Conservation (phyloP, 53 echinoderm and acorn worm genomes). For the Astropecten irregularis region DNA sequence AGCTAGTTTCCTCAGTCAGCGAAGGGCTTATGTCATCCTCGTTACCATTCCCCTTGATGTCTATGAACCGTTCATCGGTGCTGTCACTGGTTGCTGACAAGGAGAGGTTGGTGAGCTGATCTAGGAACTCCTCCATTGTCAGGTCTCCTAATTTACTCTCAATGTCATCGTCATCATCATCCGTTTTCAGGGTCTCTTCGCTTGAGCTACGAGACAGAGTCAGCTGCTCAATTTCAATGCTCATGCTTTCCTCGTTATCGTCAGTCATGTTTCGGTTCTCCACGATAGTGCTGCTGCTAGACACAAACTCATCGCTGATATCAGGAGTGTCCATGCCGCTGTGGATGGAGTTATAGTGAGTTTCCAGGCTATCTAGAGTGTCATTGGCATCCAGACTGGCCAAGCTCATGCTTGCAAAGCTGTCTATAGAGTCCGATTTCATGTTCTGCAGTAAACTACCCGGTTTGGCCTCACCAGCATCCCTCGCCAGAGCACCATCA, state of each 20-base stretch:
- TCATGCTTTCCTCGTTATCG: constrained; percentile 41
- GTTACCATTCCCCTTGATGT: no score
- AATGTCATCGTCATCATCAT: constrained; percentile 69
- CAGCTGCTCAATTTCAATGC: constrained; percentile 61
- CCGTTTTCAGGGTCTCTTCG: constrained; percentile 84
- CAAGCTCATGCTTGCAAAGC: constrained; percentile 65
- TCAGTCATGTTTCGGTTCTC: constrained; percentile 28
- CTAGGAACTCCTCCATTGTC: constrained; percentile 66
- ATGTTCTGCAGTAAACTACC: constrained; percentile 7
- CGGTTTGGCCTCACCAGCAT: constrained; percentile 24
- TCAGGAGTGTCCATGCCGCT: constrained; percentile 68
- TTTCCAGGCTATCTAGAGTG: constrained; percentile 86
- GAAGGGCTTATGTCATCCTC: constrained; percentile 19
- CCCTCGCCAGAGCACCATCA: constrained; percentile 2
- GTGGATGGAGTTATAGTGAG: constrained; percentile 76
- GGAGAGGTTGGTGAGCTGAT: constrained; percentile 48
- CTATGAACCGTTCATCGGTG: constrained; percentile 15
- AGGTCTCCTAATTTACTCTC: constrained; percentile 44
- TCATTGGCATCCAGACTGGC: constrained; percentile 73
- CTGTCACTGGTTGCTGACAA: constrained; percentile 22
- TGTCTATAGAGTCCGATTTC: constrained; percentile 78
- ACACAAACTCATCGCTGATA: constrained; percentile 69
- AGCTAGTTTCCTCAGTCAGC: not conserved
- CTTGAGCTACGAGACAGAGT: constrained; percentile 76
- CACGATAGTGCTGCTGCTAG: constrained; percentile 65